These are phyloP conservation scores for Epinephelus awoara DNA, from an alignment of 2,797 vertebrate species.

Conservation along the genomic window DNA sequence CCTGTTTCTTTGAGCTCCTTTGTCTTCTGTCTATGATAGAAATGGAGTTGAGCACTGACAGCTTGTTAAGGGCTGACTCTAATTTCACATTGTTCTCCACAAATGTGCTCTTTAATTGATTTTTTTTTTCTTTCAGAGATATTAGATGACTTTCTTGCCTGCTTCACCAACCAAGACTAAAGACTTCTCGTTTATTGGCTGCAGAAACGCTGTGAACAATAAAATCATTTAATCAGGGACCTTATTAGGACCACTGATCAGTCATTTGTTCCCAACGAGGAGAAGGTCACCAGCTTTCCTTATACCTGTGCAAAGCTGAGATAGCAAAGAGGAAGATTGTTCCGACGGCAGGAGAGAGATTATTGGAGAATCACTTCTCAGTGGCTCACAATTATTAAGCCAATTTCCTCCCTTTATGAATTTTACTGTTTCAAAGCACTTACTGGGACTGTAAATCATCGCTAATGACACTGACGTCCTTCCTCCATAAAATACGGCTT, in stretches of 20 bases:
- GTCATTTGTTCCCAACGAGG: constrained; percentile 15
- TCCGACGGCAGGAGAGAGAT: constrained; percentile 36
- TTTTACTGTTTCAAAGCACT: constrained; percentile 64
- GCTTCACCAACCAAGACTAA: background rate
- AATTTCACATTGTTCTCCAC: constrained; percentile 64
- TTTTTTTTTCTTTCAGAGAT: constrained; percentile 46
- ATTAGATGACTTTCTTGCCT: constrained; percentile 5
- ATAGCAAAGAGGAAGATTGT: constrained; percentile 30
- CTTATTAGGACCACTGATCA: constrained; percentile 1
- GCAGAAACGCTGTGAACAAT: background rate
- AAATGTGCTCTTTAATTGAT: constrained; percentile 62
- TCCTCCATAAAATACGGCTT: constrained; percentile 53
- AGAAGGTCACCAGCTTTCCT: constrained; percentile 35
- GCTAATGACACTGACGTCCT: constrained; percentile 46
- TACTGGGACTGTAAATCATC: constrained; percentile 54
- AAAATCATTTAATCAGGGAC: constrained; percentile 1
- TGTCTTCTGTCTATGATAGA: constrained; percentile 12
- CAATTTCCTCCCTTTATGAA: constrained; percentile 61
- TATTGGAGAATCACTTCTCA: constrained; percentile 36
- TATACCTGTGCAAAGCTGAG: constrained; percentile 37
- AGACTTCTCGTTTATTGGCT: constrained; percentile 15
- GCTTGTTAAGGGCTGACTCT: constrained; percentile 43
- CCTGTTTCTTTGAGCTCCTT: constrained; percentile 13
- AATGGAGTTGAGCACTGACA: constrained; percentile 49
- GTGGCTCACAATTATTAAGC: constrained; percentile 57